Base-by-base conservation (phyloP, 1,140 invertebrate genomes). In the Drosophila tristis region DNA sequence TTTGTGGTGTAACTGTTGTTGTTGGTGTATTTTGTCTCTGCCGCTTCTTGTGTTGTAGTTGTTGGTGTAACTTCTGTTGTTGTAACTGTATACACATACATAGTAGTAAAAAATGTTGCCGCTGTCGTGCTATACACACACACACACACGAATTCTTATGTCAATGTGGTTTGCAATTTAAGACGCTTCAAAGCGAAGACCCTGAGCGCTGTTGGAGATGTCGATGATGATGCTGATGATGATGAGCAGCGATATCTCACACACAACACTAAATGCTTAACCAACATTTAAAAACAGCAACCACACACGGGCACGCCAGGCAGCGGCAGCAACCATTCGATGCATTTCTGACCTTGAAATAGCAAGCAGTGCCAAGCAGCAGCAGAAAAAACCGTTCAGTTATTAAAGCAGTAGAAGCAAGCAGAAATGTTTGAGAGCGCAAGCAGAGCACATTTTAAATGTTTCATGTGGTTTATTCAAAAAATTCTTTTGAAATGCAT, bases 151-250 rank as follows among this genome's bases (percentile, higher is more conserved):
- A 64, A 44, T 54, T 13, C 53, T 44, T 66, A 48, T 57, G 35
- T 70, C 64, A 78, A 81, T 86, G 81, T 80, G 81, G 81, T 87
- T 86, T 86, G 81, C 78, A 86, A 86, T 86, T 86, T 86, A 86
- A 86, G 81, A 86, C 82, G 81, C 73, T 56, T 55, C 78, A 77
- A 76, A 65, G 39, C 48, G 66, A 29, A 72, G 67, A 56, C 67
- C 54, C 66, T 68, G 66, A 62, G 35, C 73, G 66, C 25, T 64
- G 74, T 57, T 61, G 70, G 20, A 68, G 74, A 58, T 71, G 67
- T 39, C 54, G 47, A 29, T 51, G 55, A 29, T 75, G 20, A 25
- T 25, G 23, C 2, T 25, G 23, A 54, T 86, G 82, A 74, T 75
- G 72, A 75, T 44, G 53, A 75, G 54, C 68, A 43, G 68, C 77